Evolutionary conservation across 2,797 vertebrate species (phyloP), one percentile per base, ranked within the genome.

Genomic region (Cirrhinus mrigala): DNA sequence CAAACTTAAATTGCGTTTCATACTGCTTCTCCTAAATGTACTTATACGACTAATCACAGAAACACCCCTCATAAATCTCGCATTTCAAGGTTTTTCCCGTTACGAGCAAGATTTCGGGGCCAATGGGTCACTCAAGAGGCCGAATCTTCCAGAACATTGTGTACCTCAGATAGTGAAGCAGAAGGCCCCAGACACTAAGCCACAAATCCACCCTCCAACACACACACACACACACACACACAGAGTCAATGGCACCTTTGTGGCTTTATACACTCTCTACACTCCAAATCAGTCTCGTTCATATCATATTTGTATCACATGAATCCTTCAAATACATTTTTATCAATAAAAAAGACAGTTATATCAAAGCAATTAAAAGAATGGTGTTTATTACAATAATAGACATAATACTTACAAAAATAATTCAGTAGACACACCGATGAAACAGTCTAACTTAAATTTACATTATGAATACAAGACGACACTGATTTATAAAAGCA

Each of bases 111-210:
- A 87, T 84, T 89, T 86, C 66, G 82, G 37, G 76, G 48, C 58
- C 82, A 87, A 46, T 79, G 71, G 50, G 70, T 64, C 79, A 69
- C 80, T 87, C 48, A 81, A 86, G 73, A 84, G 79, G 33, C 60
- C 14, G 82, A 89, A 87, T 89, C 84, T 86, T 82, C 75, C 77
- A 77, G 76, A 89, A 87, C 79, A 86, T 16, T 83, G 54, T 82
- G 80, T 81, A 81, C 74, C 78, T 82, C 69, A 81, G 78, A 79
- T 73, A 87, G 56, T 87, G 79, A 84, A 85, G 75, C 84, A 84
- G 40, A 27, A 74, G 80, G 75, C 87, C 71, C 73, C 77, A 84
- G 79, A 90, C 75, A 80, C 84, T 81, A 74, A 85, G 76, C 86
- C 86, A 87, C 81, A 82, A 84, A 88, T 86, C 79, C 79, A 58